Base-by-base conservation (phyloP, 2,797 vertebrate species). In the Cossypha niveicapilla region DNA sequence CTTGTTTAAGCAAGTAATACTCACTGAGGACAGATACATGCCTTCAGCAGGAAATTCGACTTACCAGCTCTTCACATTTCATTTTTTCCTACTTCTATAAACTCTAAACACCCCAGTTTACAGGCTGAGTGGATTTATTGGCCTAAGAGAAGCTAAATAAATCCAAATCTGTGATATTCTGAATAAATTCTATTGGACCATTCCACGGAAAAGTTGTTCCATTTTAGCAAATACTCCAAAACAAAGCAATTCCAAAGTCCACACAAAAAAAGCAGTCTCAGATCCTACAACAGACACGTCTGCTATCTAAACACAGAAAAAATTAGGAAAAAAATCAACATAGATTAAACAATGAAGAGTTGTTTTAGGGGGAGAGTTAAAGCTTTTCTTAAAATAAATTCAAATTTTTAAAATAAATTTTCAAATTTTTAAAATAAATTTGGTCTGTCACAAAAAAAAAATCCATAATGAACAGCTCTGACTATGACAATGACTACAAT, bases 1-100 rank as follows among this genome's bases (percentile, higher is more conserved):
- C 96, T 91, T 96, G 95, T 92, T 95, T 80, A 95, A 96, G 92
- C 95, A 96, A 71, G 96, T 86, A 94, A 74, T 61, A 30, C 25
- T 61, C 71, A 34, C 50, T 44, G 72, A 93, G 58, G 68, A 96
- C 63, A 95, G 60, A 71, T 8, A 66, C 3, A 1, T 67, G 86
- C 48, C 77, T 85, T 82, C 50, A 90, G 74, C 74, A 93, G 60
- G 61, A 73, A 94, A 93, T 35, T 82, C 18, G 5, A 51, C 80
- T 92, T 68, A 41, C 28, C 60, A 37, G 27, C 45, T 63, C 84
- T 62, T 79, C 58, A 71, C 30, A 62, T 77, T 85, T 80, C 50
- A 14, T 42, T 85, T 81, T 81, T 83, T 72, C 50, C 42, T 63
- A 3, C 23, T 76, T 73, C 72, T 87, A 70, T 82, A 34, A 39